Evolutionary conservation across 2,888 invertebrate species (phyloP).

Genomic region (Microctonus hyperodae): DNA sequence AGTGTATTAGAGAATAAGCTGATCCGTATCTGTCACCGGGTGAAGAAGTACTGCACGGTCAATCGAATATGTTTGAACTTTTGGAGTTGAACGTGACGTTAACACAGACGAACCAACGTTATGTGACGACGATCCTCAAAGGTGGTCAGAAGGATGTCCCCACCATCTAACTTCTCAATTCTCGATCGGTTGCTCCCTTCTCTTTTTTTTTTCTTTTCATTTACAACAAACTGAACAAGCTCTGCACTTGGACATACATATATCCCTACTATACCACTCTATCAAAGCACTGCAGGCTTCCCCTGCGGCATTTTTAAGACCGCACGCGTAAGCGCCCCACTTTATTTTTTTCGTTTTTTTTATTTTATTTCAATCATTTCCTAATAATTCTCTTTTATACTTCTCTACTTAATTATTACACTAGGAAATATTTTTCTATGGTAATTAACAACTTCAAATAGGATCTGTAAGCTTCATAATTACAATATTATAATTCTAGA

Average conservation of each 20-base stretch:
- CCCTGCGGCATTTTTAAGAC: not conserved
- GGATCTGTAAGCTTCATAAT: not conserved
- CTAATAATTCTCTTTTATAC: no score
- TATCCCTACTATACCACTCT: constrained; percentile 24
- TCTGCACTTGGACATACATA: constrained; percentile 15
- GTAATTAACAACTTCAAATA: not conserved
- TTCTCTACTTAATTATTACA: no score
- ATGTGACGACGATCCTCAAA: constrained; percentile 49
- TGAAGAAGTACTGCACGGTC: constrained; percentile 51
- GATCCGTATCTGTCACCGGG: constrained; percentile 51
- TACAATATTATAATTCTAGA: not conserved
- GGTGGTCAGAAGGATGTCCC: constrained; percentile 53
- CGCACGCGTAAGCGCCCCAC: not conserved
- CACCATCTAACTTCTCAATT: constrained; percentile 38
- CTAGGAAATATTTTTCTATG: no score
- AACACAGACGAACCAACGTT: constrained; percentile 34
- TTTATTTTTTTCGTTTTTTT: not conserved
- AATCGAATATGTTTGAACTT: constrained; percentile 41
- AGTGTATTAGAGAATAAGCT: constrained; percentile 11
- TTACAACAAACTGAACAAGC: constrained; percentile 1
- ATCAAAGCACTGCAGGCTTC: constrained; percentile 22
- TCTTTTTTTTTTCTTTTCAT: constrained; percentile 13
- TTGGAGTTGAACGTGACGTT: constrained; percentile 47
- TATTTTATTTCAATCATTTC: no score
- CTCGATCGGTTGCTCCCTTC: constrained; percentile 28